These are phyloP conservation scores for Larimichthys crocea DNA, from an alignment of 2,113 vertebrate species.

Conservation along the genomic window DNA sequence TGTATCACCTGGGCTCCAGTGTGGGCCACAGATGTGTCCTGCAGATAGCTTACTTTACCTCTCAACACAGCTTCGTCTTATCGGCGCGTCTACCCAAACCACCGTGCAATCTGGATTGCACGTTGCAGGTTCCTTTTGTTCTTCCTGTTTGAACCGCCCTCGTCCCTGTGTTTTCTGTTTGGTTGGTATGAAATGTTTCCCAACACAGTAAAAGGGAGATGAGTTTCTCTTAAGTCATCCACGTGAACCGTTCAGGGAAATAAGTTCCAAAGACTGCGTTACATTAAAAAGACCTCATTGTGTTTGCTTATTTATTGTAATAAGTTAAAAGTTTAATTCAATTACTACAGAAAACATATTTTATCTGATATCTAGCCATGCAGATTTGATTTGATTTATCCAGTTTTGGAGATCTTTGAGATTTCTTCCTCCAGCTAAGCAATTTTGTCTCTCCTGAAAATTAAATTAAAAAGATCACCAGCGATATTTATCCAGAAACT, in stretches of 20 bases:
- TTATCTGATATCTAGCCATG: not conserved
- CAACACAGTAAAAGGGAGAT: slow-evolving; percentile 21
- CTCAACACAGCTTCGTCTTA: slow-evolving; percentile 82
- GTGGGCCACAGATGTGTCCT: slow-evolving; percentile 80
- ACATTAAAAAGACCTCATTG: not conserved
- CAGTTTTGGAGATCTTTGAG: not conserved
- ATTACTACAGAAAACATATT: not conserved
- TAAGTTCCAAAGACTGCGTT: not conserved
- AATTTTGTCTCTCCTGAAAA: not conserved
- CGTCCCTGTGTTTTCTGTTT: slow-evolving; percentile 68
- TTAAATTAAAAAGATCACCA: not conserved
- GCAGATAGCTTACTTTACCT: slow-evolving; percentile 83
- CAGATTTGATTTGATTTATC: slow-evolving; percentile 10
- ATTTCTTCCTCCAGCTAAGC: not conserved
- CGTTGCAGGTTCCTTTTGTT: slow-evolving; percentile 74
- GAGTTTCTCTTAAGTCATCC: slow-evolving; percentile 29
- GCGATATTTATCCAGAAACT: not conserved
- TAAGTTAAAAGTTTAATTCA: not conserved
- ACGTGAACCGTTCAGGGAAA: not conserved
- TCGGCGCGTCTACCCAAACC: slow-evolving; percentile 74
- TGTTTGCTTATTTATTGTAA: not conserved
- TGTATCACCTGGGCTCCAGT: slow-evolving; percentile 79
- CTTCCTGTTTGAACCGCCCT: slow-evolving; percentile 75
- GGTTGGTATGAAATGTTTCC: slow-evolving; percentile 56
- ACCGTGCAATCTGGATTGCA: slow-evolving; percentile 69